A percentile compares a stretch with the other conserved stretches of the same genome.
Conservation (phyloP, 1,140 invertebrate species). For the Nymphalis io region DNA sequence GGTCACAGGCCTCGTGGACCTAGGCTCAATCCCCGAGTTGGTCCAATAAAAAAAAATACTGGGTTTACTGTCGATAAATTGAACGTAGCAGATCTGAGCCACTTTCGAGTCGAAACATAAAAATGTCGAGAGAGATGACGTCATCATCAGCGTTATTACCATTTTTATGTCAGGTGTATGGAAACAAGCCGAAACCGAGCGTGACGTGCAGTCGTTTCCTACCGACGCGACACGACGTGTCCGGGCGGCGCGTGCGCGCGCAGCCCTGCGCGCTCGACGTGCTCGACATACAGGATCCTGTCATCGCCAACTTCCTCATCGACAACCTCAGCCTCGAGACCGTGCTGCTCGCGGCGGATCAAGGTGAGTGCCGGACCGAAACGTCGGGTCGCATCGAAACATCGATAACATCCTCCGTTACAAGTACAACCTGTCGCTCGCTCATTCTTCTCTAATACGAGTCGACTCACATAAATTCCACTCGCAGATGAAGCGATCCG, state of each 20-base stretch:
- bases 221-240: constrained; percentile 84
- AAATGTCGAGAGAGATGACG: too few relatives aligned
- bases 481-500: constrained; percentile 81
- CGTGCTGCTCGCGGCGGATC: constrained; percentile 85
- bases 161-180: constrained; percentile 58
- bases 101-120: too few relatives aligned
- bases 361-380: constrained; percentile 44
- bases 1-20: too few relatives aligned
- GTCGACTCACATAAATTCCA: too few relatives aligned
- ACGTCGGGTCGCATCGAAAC: too few relatives aligned
- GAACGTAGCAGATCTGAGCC: too few relatives aligned
- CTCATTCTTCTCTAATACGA: too few relatives aligned
- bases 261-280: constrained; percentile 58
- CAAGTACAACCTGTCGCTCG: too few relatives aligned
- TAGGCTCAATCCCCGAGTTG: too few relatives aligned
- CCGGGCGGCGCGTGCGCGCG: constrained; percentile 72
- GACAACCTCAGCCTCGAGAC: constrained; percentile 88
- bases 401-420: too few relatives aligned
- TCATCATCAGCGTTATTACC: neutral
- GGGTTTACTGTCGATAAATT: too few relatives aligned
- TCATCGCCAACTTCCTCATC: constrained; percentile 92
- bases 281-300: constrained; percentile 79
- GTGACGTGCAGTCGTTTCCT: constrained; percentile 88
- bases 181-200: constrained; percentile 77
- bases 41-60: too few relatives aligned